Evolutionary conservation across 2,113 vertebrate genomes (phyloP).

Genomic region (Phyllopteryx taeniolatus): DNA sequence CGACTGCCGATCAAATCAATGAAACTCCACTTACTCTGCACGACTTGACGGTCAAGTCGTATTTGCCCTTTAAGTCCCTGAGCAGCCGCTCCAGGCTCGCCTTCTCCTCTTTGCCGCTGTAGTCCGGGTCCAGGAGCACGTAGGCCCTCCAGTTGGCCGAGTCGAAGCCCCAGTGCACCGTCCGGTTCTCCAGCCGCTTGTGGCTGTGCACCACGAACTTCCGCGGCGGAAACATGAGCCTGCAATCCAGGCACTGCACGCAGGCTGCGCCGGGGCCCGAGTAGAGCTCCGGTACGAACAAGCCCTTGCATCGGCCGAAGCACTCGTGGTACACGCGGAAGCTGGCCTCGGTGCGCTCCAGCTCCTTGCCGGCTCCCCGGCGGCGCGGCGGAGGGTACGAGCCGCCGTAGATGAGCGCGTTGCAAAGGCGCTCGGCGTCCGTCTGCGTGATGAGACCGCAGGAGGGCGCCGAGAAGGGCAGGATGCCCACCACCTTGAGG

Average conservation of each 20-base stretch:
- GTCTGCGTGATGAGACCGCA: conserved; percentile 98
- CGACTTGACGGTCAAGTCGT: conserved; percentile 84
- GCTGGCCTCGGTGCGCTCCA: conserved; percentile 88
- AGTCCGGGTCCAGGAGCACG: conserved; percentile 94
- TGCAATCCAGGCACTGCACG: conserved; percentile 97
- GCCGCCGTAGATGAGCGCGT: conserved; percentile 91
- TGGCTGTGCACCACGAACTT: conserved; percentile 98
- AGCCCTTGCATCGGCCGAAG: conserved; percentile 94
- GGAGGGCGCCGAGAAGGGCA: conserved; percentile 96
- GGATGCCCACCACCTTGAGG: conserved; percentile 96
- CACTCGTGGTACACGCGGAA: conserved; percentile 97
- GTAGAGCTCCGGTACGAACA: conserved; percentile 94
- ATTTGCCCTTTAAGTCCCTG: conserved; percentile 92
- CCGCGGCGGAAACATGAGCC: conserved; percentile 92
- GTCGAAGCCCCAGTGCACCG: conserved; percentile 98
- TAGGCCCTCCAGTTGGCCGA: conserved; percentile 97
- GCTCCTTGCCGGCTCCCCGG: conserved; percentile 78
- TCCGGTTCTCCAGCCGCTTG: conserved; percentile 94
- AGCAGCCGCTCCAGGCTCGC: conserved; percentile 83
- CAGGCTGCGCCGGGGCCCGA: conserved; percentile 85
- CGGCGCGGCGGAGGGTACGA: conserved; percentile 86
- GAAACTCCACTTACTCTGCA: conserved; percentile 81
- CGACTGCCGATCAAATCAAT: conserved; percentile 5
- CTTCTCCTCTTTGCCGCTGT: conserved; percentile 88
- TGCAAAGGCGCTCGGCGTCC: conserved; percentile 95